These are phyloP conservation scores for Stichodactyla mertensii DNA, from an alignment of 64 coral and sea anemone species.

Conservation along the genomic window DNA sequence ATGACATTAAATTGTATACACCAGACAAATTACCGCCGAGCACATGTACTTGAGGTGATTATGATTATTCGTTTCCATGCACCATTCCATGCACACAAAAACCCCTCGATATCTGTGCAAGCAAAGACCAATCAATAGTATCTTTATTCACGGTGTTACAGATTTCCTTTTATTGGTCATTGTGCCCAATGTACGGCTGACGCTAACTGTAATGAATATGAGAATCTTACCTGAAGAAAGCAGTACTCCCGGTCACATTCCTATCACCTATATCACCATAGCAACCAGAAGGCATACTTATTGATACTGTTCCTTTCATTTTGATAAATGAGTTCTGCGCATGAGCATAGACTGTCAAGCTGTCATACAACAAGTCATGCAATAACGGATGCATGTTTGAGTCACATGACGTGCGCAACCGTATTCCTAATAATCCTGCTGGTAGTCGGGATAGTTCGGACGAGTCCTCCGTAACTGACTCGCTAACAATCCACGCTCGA, in stretches of 20 bases:
- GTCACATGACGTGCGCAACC: neutral
- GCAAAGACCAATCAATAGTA: too few relatives aligned
- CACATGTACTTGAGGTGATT: too few relatives aligned
- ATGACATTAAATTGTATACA: neutral
- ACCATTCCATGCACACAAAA: too few relatives aligned
- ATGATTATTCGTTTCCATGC: too few relatives aligned
- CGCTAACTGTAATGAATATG: neutral
- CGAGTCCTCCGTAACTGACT: neutral
- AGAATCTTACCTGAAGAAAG: constrained; percentile 1
- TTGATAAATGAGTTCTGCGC: neutral
- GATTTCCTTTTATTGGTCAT: too few relatives aligned
- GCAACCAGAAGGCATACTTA: neutral
- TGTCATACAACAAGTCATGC: neutral
- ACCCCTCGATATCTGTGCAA: too few relatives aligned
- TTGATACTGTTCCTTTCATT: neutral
- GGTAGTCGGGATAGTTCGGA: constrained; percentile 3
- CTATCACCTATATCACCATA: neutral
- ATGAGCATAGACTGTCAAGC: neutral
- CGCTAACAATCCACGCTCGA: constrained; percentile 22
- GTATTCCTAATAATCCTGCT: constrained; percentile 23
- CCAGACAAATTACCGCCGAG: too few relatives aligned
- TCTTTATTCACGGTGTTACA: too few relatives aligned
- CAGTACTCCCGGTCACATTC: neutral
- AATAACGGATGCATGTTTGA: neutral
- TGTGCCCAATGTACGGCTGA: too few relatives aligned